Conservation (phyloP, 2,113 vertebrate genomes). For the Brachyhypopomus occidentalis region DNA sequence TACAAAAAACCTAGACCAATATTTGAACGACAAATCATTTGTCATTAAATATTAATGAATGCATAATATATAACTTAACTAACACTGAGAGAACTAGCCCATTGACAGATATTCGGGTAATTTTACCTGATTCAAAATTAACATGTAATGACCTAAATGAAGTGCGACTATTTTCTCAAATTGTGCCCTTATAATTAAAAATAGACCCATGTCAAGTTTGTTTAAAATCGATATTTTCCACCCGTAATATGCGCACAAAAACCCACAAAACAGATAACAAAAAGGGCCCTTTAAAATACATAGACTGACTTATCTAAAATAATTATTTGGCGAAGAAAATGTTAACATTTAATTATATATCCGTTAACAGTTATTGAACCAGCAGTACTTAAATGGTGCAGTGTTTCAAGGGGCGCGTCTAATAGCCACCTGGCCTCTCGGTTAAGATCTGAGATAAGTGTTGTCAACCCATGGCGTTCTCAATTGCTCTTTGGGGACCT, state of each 20-base stretch:
- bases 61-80: neutral
- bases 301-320: too few relatives aligned
- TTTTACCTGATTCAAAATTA: too few relatives aligned
- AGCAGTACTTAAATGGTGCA: conserved; percentile 53
- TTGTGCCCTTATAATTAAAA: too few relatives aligned
- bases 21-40: neutral
- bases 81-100: neutral
- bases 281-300: neutral
- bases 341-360: neutral
- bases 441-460: conserved; percentile 67
- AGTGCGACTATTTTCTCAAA: too few relatives aligned
- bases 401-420: conserved; percentile 60
- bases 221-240: too few relatives aligned
- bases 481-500: conserved; percentile 77
- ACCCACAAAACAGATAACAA: neutral
- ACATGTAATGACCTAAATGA: too few relatives aligned
- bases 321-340: neutral
- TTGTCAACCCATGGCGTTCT: conserved; percentile 77
- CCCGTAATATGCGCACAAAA: too few relatives aligned
- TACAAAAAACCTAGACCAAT: neutral
- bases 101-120: too few relatives aligned
- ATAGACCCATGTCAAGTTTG: too few relatives aligned
- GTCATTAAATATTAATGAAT: neutral
- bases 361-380: neutral
- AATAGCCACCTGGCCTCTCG: too few relatives aligned